Base-by-base conservation (phyloP, 2,888 invertebrate genomes). In the Tetranychus truncatus region DNA sequence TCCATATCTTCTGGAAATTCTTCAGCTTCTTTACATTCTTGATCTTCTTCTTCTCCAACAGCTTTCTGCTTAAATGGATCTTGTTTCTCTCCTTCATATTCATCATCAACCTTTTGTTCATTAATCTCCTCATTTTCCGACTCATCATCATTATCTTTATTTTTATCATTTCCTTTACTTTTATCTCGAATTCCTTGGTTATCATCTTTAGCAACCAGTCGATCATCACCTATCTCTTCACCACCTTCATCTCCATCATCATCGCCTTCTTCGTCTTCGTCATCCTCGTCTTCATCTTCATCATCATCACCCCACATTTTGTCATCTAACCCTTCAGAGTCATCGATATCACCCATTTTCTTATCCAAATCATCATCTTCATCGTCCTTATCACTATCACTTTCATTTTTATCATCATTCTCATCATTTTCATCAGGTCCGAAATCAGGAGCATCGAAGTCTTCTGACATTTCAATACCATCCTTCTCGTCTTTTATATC, bases 381-480 rank as follows among this genome's bases (percentile, higher is more conserved):
- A 6, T 75, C 74, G 20, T 69, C 72, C 20, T 74, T 55, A 18
- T 75, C 75, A 20, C 73, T 66, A 20, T 76, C 74, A 7, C n/a
- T 45, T 66, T 67, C 75, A 15, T 45, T 67, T 46, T 76, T 71
- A 8, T 76, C 74, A 11, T 73, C 45, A 7, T 76, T 45, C 75
- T 88, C 86, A 77, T 88, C 86, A 4, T 91, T 89, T 20, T 90
- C 84, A 81, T 95, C 79, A 45, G 77, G 77, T 72, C 78, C 89
- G 81, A 92, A 91, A 76, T 90, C 83, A 82, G 91, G 89, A 20
- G 55, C 92, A 76, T 94, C 94, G 81, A 97, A 95, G 82, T 97
- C 92, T 79, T 95, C 95, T 21, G 91, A 90, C 93, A 96, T 95
- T 80, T 96, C 95, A 75, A 96, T 89, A 21, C 93, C 94, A 74